Percentiles rank a stretch among this genome's conserved stretches.
Conservation (phyloP, 2,888 invertebrate genomes). For the Ophioninae sp. region DNA sequence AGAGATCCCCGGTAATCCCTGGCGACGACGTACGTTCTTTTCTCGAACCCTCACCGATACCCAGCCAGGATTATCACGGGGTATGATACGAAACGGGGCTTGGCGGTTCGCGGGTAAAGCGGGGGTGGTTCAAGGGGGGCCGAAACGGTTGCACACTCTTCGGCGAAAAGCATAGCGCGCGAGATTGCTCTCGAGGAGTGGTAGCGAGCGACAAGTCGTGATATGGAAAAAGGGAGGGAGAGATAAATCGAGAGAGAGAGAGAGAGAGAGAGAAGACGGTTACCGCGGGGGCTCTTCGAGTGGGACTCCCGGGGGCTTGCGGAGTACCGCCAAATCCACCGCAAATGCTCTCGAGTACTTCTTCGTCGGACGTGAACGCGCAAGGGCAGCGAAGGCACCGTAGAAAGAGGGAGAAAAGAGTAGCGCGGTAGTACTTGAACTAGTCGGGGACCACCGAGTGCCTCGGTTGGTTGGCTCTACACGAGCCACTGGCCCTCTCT, state of each 20-base stretch:
- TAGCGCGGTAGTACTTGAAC: slow-evolving; percentile 80
- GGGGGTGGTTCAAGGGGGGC: slow-evolving; percentile 69
- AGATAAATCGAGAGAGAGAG: slow-evolving; percentile 39
- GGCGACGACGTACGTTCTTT: slow-evolving; percentile 46
- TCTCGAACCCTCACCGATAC: slow-evolving; percentile 65
- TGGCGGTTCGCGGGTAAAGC: not conserved
- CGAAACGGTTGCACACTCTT: slow-evolving; percentile 67
- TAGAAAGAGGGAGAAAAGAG: slow-evolving; percentile 56
- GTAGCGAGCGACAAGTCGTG: slow-evolving; percentile 39
- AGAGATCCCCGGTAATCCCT: slow-evolving; percentile 57
- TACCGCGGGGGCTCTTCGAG: slow-evolving; percentile 63
- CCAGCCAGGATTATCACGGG: slow-evolving; percentile 73
- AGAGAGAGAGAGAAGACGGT: slow-evolving; percentile 70
- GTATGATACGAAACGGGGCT: slow-evolving; percentile 77
- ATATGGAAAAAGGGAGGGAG: slow-evolving; percentile 35
- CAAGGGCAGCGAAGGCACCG: slow-evolving; percentile 75
- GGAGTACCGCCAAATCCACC: slow-evolving; percentile 80
- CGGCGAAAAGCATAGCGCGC: slow-evolving; percentile 55
- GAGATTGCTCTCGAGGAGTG: slow-evolving; percentile 42
- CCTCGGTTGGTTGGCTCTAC: slow-evolving; percentile 69
- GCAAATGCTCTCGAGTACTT: slow-evolving; percentile 80
- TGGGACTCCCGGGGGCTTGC: slow-evolving; percentile 71
- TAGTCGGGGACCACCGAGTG: slow-evolving; percentile 80
- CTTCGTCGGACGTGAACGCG: slow-evolving; percentile 80
- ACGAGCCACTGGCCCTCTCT: slow-evolving; percentile 64